A percentile compares a stretch with the other conserved stretches of the same genome.
These are phyloP conservation scores for Norana najaformis DNA, from an alignment of 2,888 invertebrate species.

Conservation along the genomic window DNA sequence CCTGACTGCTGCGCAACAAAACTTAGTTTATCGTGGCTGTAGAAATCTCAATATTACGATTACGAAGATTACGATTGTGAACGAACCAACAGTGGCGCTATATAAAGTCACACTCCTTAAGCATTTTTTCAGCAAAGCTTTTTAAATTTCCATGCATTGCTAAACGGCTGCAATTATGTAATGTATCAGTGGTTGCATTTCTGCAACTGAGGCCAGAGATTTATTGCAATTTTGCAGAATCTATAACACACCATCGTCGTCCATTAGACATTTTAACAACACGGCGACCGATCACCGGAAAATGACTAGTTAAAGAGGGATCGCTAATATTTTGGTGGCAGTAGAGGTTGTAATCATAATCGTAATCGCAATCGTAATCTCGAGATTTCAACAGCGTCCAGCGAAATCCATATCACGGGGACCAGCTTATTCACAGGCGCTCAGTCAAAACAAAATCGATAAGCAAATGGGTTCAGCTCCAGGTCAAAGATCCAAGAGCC, in stretches of 20 bases:
- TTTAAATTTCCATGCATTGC: not conserved
- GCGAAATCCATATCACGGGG: too few relatives aligned
- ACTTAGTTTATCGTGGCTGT: too few relatives aligned
- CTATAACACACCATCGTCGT: not conserved
- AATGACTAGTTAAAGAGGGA: not conserved
- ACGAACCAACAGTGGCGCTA: not conserved
- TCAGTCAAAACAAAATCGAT: too few relatives aligned
- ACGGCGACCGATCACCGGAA: not conserved
- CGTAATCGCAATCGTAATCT: too few relatives aligned
- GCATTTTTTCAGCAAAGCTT: not conserved
- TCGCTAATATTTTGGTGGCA: not conserved
- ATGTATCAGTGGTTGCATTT: not conserved
- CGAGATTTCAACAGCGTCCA: too few relatives aligned
- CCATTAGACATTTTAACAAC: conserved; percentile 13
- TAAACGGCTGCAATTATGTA: not conserved
- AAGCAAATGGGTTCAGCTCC: too few relatives aligned
- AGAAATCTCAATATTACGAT: too few relatives aligned
- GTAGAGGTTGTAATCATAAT: not conserved
- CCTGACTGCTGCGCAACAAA: not conserved
- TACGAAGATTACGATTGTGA: too few relatives aligned
- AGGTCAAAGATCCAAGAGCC: too few relatives aligned
- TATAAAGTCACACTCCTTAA: not conserved
- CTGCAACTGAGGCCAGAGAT: not conserved
- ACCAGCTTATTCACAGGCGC: too few relatives aligned
- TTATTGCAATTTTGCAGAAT: not conserved